phyloP scores from a whole-genome alignment of 2,113 vertebrate species.

The Lagopus muta region DNA sequence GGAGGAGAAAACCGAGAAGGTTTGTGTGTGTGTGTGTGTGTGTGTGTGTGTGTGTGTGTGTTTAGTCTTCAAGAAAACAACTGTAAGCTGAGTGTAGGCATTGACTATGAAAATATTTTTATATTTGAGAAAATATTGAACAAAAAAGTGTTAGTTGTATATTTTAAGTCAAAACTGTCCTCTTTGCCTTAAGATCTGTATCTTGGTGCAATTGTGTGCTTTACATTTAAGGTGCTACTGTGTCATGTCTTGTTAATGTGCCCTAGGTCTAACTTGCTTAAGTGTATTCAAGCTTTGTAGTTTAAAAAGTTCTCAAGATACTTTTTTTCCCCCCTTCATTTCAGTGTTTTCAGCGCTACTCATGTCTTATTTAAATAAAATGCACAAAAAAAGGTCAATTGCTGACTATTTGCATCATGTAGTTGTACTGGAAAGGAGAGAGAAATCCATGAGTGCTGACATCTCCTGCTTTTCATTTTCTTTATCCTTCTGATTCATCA shows the following conservation, averaged over 20 bases:
- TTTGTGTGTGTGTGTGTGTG: background rate
- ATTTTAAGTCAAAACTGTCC: background rate
- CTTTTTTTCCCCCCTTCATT: background rate
- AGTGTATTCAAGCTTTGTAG: background rate
- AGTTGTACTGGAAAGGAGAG: background rate
- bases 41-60: background rate
- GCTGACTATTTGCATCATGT: background rate
- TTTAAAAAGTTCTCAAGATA: background rate
- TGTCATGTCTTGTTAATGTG: background rate
- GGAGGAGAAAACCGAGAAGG: slow-evolving; percentile 89
- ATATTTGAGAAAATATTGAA: background rate
- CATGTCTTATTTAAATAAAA: background rate
- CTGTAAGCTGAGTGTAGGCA: background rate
- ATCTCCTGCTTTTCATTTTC: background rate
- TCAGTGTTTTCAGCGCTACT: background rate
- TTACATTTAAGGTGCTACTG: background rate
- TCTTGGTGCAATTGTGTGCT: background rate
- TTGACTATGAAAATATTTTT: background rate
- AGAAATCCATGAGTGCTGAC: background rate
- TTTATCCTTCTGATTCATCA: background rate
- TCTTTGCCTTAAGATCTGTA: background rate
- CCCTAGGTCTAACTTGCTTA: background rate
- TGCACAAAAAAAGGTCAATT: background rate
- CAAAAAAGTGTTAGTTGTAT: background rate
- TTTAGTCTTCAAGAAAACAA: background rate